Conservation (phyloP, 2,113 vertebrate species). For the Rhea pennata region DNA sequence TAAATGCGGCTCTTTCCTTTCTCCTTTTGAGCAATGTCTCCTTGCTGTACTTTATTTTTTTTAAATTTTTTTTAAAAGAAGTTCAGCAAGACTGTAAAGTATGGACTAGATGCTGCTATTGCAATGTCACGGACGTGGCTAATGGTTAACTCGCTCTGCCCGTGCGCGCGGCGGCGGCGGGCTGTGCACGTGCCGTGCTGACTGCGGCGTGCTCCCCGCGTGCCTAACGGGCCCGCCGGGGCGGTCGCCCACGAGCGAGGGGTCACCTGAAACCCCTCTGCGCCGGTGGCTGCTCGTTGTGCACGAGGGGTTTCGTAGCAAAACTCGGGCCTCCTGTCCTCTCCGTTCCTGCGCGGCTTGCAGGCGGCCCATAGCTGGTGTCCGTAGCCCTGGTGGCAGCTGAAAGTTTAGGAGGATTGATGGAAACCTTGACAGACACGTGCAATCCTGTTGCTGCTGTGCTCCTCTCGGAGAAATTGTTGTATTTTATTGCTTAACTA, state of each 20-base stretch:
- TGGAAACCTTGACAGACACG: background rate
- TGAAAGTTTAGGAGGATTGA: background rate
- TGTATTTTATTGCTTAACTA: background rate
- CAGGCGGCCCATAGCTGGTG: background rate
- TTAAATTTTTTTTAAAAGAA: background rate
- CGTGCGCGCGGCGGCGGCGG: background rate
- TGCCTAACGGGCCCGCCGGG: too few relatives aligned
- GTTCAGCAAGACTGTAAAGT: background rate
- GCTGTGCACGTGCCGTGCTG: fast-evolving
- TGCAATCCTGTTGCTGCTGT: background rate
- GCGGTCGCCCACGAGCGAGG: too few relatives aligned
- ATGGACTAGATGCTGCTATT: background rate
- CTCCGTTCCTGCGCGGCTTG: background rate
- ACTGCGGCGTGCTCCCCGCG: background rate
- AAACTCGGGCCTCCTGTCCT: background rate
- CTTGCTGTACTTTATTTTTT: background rate
- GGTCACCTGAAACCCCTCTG: too few relatives aligned
- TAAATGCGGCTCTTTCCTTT: background rate
- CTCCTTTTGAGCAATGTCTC: background rate
- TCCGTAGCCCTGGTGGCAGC: background rate
- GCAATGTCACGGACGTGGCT: background rate
- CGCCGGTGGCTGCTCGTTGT: background rate
- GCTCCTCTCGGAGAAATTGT: background rate
- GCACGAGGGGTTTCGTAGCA: background rate
- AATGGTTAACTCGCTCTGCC: background rate